Evolutionary conservation across 1,140 invertebrate species (phyloP), one percentile per base, ranked within the genome.

Genomic region (Matsumurasca onukii): DNA sequence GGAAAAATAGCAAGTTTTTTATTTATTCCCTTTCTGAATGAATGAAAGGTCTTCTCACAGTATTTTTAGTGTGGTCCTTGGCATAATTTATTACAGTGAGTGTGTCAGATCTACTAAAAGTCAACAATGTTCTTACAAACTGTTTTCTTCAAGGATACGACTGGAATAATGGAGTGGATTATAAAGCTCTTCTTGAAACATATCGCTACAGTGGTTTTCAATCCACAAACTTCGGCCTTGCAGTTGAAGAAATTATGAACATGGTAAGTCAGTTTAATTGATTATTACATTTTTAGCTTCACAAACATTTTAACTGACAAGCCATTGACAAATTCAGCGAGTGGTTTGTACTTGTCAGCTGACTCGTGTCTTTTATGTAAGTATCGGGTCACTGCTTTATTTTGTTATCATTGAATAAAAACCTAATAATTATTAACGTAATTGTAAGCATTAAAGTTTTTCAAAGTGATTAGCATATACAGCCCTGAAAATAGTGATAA

Each of bases 221-320:
- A 86, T 95, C 98, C 0, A 97, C 95, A 0, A 96, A 91, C 84
- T 94, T 99, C 80, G 95, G 93, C 0, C 81, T 89, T 75, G 94
- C 95, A 13, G 89, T 98, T 0, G 83, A 92, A 64, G 94, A 98
- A 87, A 91, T 98, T 57, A 91, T 94, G 73, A 90, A 87, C 86
- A 98, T 98, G 96, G 86, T 98, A 73, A 66, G 24, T 55, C 49
- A 29, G 29, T 69, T 48, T 61, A 31, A 0, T 61, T 1, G 30
- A 59, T 31, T 57, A 0, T 64, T 34, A 49, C n/a, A 51, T 17
- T 57, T 45, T 68, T 0, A 22, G 0, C 0, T 51, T 27, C 29
- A 31, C 0, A 45, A 22, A 3, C 1, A 29, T 9, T 27, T 12
- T 5, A 63, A 39, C 3, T 1, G 20, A n/a, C n/a, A 31, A 15